Percentiles rank a stretch among this genome's conserved stretches.
Evolutionary conservation across 1,140 invertebrate genomes (phyloP).

Genomic region (Cheumatopsyche charites): DNA sequence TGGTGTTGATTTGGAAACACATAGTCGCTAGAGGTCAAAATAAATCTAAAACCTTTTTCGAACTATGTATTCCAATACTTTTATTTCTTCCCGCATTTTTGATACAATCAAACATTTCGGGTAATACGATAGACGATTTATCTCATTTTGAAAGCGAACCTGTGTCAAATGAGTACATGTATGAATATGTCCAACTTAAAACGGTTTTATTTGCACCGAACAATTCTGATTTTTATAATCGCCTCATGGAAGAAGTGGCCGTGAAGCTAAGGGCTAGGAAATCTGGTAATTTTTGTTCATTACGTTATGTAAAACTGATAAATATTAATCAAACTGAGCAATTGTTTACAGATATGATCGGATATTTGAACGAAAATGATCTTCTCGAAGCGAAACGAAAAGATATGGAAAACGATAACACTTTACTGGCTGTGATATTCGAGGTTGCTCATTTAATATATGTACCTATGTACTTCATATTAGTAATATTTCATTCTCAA

Average conservation of each 20-base stretch:
- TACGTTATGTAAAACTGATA: neutral
- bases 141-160: slow-evolving; percentile 15
- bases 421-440: slow-evolving; percentile 27
- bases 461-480: too few relatives aligned
- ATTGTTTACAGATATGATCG: neutral
- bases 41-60: neutral
- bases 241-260: slow-evolving; percentile 11
- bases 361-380: slow-evolving; percentile 24
- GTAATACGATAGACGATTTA: neutral
- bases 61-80: neutral
- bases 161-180: neutral
- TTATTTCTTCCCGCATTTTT: neutral
- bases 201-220: slow-evolving; percentile 10
- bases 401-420: slow-evolving; percentile 1
- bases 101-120: neutral
- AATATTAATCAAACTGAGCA: slow-evolving; percentile 1
- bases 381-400: slow-evolving; percentile 16
- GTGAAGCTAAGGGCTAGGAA: neutral
- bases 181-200: neutral
- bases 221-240: neutral
- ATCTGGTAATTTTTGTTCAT: neutral
- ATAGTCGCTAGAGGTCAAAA: neutral
- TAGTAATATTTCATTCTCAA: neutral
- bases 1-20: neutral
- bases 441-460: neutral